Base-by-base conservation (phyloP, 2,888 invertebrate species). In the Himalopsyche japonica region DNA sequence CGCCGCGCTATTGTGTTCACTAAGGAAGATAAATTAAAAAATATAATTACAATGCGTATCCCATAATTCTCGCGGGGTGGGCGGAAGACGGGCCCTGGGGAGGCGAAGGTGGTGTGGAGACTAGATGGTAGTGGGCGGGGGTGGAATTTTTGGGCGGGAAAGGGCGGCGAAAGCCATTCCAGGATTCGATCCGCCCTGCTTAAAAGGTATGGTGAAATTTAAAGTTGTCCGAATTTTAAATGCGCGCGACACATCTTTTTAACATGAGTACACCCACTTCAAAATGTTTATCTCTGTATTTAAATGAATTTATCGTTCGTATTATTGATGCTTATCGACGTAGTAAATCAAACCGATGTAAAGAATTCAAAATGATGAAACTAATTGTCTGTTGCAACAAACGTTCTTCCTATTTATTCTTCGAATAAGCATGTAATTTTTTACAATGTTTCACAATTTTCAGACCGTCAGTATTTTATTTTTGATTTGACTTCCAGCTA, bases 1-100 rank as follows among this genome's bases (percentile, higher is more conserved):
- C 92, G 92, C 92, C 92, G 92, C 92, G 92, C 92, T 85, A 80
- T 92, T 92, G 92, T 92, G 92, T 91, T 92, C 93, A 92, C 93
- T 93, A 93, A 93, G 93, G 93, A 94, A 93, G 94, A 94, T 94
- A 94, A 94, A 94, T 94, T 94, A 94, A 94, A 94, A 94, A 94
- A 94, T 93, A 93, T 94, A 94, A 94, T 94, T 94, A 94, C 93
- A 93, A 92, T 92, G 93, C 93, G 92, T 92, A 93, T 93, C 93
- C 93, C 93, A 93, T 93, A 93, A 93, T 92, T 92, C 92, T 92
- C 87, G 87, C 86, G 87, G 92, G 90, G 76, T 32, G 80, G 80
- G 83, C 70, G 80, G 77, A 77, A 27, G 77, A 70, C 24, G 78
- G 64, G 47, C 64, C 64, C 48, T 32, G 87, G 90, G 88, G 89